phyloP scores from a whole-genome alignment of 2,797 vertebrate genomes.

The Epinephelus coioides region DNA sequence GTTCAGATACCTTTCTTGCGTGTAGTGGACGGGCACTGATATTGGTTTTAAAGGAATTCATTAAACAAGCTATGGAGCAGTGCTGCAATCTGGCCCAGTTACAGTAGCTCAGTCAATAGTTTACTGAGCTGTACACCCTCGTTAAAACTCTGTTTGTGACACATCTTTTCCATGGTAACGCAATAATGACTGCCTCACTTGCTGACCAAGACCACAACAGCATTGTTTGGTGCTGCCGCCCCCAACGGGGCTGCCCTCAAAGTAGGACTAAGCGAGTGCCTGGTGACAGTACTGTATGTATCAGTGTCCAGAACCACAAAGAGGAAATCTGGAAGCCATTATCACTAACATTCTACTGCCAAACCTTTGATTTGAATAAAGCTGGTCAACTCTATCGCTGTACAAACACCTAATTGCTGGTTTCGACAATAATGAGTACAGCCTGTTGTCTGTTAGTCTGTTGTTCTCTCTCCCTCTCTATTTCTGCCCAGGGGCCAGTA shows the following conservation, averaged over 20 bases:
- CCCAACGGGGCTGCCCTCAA: slow-evolving; percentile 87
- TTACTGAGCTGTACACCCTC: slow-evolving; percentile 77
- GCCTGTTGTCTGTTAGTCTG: slow-evolving; percentile 78
- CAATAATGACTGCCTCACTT: slow-evolving; percentile 91
- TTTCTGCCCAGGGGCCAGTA: slow-evolving; percentile 87
- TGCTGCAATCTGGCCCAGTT: slow-evolving; percentile 39
- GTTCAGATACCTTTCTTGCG: neutral
- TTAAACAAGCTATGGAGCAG: slow-evolving; percentile 32
- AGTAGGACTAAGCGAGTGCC: slow-evolving; percentile 90
- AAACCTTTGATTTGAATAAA: slow-evolving; percentile 86
- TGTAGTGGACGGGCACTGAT: slow-evolving; percentile 14
- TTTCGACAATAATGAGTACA: slow-evolving; percentile 91
- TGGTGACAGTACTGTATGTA: slow-evolving; percentile 91
- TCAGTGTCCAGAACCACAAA: slow-evolving; percentile 89
- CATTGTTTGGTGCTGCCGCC: slow-evolving; percentile 89
- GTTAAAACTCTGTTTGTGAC: slow-evolving; percentile 88
- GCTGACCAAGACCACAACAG: slow-evolving; percentile 91
- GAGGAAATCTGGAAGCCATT: slow-evolving; percentile 76
- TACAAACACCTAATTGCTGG: slow-evolving; percentile 91
- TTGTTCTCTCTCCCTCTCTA: slow-evolving; percentile 41
- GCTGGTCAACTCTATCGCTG: slow-evolving; percentile 88
- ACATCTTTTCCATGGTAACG: slow-evolving; percentile 88
- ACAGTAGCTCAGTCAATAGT: slow-evolving; percentile 45
- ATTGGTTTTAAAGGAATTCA: slow-evolving; percentile 39
- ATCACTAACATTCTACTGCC: slow-evolving; percentile 37